phyloP scores from a whole-genome alignment of 2,113 vertebrate genomes.

The Megaceryle maxima region DNA sequence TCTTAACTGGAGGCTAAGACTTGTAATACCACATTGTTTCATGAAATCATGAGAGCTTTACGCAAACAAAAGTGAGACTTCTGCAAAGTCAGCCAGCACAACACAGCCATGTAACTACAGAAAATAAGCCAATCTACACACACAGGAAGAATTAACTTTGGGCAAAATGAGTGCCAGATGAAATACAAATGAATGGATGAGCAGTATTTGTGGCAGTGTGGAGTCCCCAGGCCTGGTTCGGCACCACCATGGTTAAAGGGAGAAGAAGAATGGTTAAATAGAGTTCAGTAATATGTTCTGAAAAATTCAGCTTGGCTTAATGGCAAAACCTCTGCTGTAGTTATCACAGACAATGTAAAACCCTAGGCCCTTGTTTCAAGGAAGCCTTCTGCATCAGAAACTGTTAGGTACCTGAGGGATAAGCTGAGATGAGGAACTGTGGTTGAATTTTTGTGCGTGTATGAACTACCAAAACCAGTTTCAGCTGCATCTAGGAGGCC shows the following conservation, averaged over 20 bases:
- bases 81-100: not conserved
- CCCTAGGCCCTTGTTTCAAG: not conserved
- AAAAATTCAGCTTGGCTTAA: not conserved
- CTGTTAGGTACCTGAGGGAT: not conserved
- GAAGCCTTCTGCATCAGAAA: not conserved
- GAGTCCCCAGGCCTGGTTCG: not conserved
- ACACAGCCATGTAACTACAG: not conserved
- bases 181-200: not conserved
- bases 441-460: not conserved
- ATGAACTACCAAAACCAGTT: not conserved
- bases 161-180: not conserved
- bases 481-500: not conserved
- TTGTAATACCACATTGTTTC: not conserved
- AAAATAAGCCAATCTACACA: not conserved
- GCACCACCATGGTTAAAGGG: not conserved
- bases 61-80: not conserved
- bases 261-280: not conserved
- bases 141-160: not conserved
- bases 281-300: not conserved
- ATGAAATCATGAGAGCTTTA: not conserved
- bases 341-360: not conserved
- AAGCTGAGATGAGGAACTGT: not conserved
- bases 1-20: conserved; percentile 14
- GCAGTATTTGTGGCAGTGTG: not conserved
- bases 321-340: not conserved